Base-by-base conservation (phyloP, 2,113 vertebrate genomes). In the Varanus salvator region DNA sequence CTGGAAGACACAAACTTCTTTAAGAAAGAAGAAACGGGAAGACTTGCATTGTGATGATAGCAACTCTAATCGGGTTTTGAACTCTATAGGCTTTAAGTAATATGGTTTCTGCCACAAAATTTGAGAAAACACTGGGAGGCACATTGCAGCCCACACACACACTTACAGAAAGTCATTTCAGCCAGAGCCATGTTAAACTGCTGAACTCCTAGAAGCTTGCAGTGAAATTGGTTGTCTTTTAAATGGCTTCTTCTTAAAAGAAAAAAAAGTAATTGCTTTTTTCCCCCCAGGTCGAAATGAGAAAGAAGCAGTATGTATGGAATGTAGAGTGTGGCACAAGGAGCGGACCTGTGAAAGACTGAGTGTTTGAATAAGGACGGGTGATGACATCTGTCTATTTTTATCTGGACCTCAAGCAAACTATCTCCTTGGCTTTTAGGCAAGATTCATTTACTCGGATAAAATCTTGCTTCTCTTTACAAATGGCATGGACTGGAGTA, bases 201-300 rank as follows among this genome's bases (percentile, higher is more conserved):
- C 86, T 96, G 96, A 96, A 94, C 81, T 91, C 92, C 94, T 31
- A 85, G 89, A 94, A 8, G 72, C 95, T 95, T 86, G 91, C 92
- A 83, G 95, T 92, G 95, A 96, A 96, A 96, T 91, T 94, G 94
- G 92, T 94, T 90, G 57, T 95, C 93, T 90, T 95, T 94, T 95
- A 97, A 97, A 96, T 88, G 72, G 68, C 88, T 95, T 95, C 92
- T 92, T 96, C 94, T 96, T 52, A 44, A 64, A 34, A 74, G 52
- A 31, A 76, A 57, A 94, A 96, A 96, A 95, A 31, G 80, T 93
- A 96, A 97, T 97, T 96, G 90, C 91, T 96, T 97, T 87, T 88
- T 93, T 6, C 93, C 92, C 23, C 14, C 54, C 2, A 78, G 91
- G 64, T 96, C 95, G 95, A 95, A 94, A 96, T 69, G 90, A 94